A percentile compares a stretch with the other conserved stretches of the same genome.
phyloP scores from a whole-genome alignment of 2,888 invertebrate genomes.

The Thymelicus sylvestris region DNA sequence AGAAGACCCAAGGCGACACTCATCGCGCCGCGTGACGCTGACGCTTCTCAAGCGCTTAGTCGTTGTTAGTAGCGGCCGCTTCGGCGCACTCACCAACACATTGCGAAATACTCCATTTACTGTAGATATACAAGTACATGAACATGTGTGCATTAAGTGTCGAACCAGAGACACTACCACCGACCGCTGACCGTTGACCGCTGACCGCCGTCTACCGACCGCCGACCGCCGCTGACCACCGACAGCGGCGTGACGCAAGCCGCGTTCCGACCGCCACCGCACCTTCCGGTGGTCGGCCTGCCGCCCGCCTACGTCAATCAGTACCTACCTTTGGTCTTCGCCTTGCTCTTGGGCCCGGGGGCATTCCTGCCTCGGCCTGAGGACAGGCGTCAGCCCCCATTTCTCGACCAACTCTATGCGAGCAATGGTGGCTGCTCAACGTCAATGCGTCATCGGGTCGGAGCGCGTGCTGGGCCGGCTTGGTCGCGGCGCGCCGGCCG shows the following conservation, averaged over 20 bases:
- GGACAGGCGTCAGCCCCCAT: conserved; percentile 99
- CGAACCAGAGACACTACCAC: conserved; percentile 21
- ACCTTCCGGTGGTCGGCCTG: conserved; percentile 48
- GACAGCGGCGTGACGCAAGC: conserved; percentile 49
- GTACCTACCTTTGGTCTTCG: conserved; percentile 89
- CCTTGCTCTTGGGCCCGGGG: conserved; percentile 90
- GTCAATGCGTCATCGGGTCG: conserved; percentile 80
- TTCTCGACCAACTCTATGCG: conserved; percentile 98
- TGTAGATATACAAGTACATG: conserved; percentile 48
- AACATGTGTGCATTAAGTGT: not conserved
- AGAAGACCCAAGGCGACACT: conserved; percentile 52
- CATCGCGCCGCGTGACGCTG: conserved; percentile 49
- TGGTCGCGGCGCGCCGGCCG: conserved; percentile 78
- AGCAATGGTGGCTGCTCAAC: conserved; percentile 95
- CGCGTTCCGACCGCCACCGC: conserved; percentile 58
- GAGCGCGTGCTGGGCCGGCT: conserved; percentile 67
- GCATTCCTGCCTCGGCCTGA: conserved; percentile 98
- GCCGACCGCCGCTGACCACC: conserved; percentile 47
- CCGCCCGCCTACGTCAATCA: conserved; percentile 24
- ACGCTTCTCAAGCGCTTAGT: conserved; percentile 54
- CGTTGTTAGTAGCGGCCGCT: conserved; percentile 55
- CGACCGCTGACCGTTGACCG: conserved; percentile 44
- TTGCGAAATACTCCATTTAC: conserved; percentile 73
- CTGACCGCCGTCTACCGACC: conserved; percentile 34
- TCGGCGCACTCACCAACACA: conserved; percentile 78